Evolutionary conservation across 92 coral and sea anemone species (phyloP).

Genomic region (Parazoanthus darwini): DNA sequence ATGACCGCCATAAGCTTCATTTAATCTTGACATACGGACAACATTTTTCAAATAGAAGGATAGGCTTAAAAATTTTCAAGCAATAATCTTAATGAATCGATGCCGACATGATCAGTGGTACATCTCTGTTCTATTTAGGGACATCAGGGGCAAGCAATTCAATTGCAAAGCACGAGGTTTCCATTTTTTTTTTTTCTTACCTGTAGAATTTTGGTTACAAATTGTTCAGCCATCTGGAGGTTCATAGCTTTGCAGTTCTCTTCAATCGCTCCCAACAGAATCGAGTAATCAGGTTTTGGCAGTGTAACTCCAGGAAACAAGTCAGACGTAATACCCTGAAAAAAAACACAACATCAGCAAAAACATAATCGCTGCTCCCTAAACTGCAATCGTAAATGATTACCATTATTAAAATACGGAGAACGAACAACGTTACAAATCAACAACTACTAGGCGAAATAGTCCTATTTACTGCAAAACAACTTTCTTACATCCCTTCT

Average conservation of each 20-base stretch:
- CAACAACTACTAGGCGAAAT: neutral
- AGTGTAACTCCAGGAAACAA: slow-evolving; percentile 93
- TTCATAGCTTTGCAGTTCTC: slow-evolving; percentile 96
- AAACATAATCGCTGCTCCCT: neutral
- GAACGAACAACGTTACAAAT: neutral
- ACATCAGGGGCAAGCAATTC: neutral
- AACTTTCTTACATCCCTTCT: too few species aligned
- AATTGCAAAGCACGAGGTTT: neutral
- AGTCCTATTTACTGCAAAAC: neutral
- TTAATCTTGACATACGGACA: neutral
- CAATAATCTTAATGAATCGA: too few species aligned
- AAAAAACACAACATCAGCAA: neutral
- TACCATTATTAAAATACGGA: neutral
- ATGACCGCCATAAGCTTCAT: neutral
- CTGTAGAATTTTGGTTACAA: slow-evolving; percentile 94
- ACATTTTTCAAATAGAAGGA: too few species aligned
- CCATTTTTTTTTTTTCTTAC: slow-evolving; percentile 36
- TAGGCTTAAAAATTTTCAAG: neutral
- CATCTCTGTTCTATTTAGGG: too few species aligned
- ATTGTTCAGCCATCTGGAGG: slow-evolving; percentile 87
- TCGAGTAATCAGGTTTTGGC: slow-evolving; percentile 97
- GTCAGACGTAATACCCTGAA: slow-evolving; percentile 96
- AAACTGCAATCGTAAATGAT: too few species aligned
- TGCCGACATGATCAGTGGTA: neutral
- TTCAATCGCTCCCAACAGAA: slow-evolving; percentile 81